These are phyloP conservation scores for Sylvia atricapilla DNA, from an alignment of 2,113 vertebrate species.

Conservation along the genomic window DNA sequence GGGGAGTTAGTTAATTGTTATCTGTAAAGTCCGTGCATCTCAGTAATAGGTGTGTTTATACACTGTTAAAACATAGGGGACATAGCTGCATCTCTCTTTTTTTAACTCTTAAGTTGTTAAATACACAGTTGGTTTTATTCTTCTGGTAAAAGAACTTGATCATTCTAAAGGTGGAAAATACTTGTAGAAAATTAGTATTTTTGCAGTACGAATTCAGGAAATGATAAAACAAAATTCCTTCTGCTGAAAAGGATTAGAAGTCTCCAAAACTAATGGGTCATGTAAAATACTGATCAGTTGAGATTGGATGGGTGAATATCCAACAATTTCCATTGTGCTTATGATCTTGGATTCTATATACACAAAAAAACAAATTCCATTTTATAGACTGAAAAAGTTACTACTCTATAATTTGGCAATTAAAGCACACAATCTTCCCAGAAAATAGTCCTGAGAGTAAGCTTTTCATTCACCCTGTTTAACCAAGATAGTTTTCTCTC, in stretches of 20 bases:
- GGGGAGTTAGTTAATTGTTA: background rate
- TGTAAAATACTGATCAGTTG: background rate
- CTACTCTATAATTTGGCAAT: background rate
- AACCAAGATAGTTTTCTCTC: background rate
- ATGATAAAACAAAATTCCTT: background rate
- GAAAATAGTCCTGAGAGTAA: background rate
- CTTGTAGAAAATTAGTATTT: background rate
- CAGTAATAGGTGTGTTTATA: background rate
- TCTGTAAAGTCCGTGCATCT: background rate
- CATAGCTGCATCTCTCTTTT: background rate
- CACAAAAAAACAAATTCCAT: background rate
- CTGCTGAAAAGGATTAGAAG: background rate
- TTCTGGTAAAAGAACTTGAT: background rate
- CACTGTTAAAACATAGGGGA: background rate
- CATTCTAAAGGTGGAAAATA: background rate
- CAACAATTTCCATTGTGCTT: background rate
- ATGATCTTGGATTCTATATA: background rate
- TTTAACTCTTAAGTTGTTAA: background rate
- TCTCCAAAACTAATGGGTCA: background rate
- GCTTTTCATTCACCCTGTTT: background rate
- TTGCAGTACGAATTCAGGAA: background rate
- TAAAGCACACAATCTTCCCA: background rate
- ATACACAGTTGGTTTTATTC: background rate
- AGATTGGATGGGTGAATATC: background rate
- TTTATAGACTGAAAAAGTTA: background rate